Evolutionary conservation across 1,140 invertebrate species (phyloP).

Genomic region (Camponotus pennsylvanicus): DNA sequence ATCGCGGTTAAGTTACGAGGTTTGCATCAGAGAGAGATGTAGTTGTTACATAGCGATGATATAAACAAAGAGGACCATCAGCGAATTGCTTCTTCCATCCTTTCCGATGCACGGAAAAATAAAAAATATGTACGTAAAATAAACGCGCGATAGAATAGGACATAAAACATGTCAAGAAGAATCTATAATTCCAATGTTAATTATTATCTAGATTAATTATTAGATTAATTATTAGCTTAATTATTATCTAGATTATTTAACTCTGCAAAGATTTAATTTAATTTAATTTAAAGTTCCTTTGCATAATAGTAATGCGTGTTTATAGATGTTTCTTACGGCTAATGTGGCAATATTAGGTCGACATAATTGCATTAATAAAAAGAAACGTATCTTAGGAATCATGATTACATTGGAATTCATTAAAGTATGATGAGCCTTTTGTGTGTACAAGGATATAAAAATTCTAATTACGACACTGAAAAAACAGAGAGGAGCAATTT

Average conservation of each 20-base stretch:
- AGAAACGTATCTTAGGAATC: neutral
- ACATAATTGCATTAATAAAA: slow-evolving; percentile 5
- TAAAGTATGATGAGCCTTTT: neutral
- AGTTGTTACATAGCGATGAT: neutral
- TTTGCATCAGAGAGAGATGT: neutral
- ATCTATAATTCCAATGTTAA: neutral
- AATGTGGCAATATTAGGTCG: neutral
- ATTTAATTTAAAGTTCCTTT: neutral
- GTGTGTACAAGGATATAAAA: slow-evolving; percentile 3
- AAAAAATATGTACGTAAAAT: neutral
- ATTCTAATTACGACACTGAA: neutral
- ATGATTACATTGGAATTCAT: neutral
- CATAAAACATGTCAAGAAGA: too few species aligned
- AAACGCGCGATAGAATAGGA: too few species aligned
- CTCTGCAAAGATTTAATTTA: too few species aligned
- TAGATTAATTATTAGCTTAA: slow-evolving; percentile 12
- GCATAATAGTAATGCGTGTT: neutral
- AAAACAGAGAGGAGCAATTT: neutral
- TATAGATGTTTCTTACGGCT: neutral
- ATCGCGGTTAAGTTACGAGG: slow-evolving; percentile 36
- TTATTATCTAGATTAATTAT: neutral
- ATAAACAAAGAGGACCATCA: slow-evolving; percentile 15
- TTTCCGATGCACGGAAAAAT: slow-evolving; percentile 1
- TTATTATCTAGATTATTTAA: neutral
- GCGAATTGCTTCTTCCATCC: slow-evolving; percentile 24